These are phyloP conservation scores for Perccottus glenii DNA, from an alignment of 2,113 vertebrate genomes.

Conservation along the genomic window DNA sequence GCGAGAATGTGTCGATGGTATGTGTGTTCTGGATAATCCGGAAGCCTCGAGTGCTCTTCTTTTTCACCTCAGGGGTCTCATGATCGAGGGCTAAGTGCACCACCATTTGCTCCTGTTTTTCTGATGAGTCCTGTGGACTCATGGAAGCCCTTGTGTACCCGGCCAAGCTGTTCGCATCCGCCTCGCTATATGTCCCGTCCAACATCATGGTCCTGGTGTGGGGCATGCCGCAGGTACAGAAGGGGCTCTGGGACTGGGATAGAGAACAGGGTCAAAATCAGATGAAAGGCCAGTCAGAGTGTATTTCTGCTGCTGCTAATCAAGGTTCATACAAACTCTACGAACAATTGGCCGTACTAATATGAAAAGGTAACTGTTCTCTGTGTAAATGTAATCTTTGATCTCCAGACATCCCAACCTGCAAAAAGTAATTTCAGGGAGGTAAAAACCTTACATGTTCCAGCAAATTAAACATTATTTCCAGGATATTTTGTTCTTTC, in stretches of 20 bases:
- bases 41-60: conserved; percentile 83
- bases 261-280: not conserved
- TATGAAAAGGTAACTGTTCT: too few relatives aligned
- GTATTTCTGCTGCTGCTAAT: not conserved
- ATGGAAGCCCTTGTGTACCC: conserved; percentile 85
- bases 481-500: too few relatives aligned
- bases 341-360: too few relatives aligned
- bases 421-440: too few relatives aligned
- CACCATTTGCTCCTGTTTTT: conserved; percentile 87
- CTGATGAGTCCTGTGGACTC: conserved; percentile 80
- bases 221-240: conserved; percentile 86
- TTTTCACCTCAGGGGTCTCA: conserved; percentile 81
- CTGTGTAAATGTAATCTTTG: too few relatives aligned
- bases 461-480: too few relatives aligned
- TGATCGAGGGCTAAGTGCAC: conserved; percentile 86
- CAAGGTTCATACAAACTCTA: too few relatives aligned
- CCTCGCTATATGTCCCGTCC: conserved; percentile 88
- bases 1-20: conserved; percentile 92
- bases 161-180: conserved; percentile 88
- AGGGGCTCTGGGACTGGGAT: conserved; percentile 76
- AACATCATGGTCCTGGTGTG: conserved; percentile 88
- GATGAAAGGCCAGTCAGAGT: not conserved
- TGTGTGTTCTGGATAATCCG: conserved; percentile 91
- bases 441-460: too few relatives aligned
- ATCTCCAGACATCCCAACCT: too few relatives aligned